These are phyloP conservation scores for Bombus fervidus DNA, from an alignment of 1,140 invertebrate species.

Conservation along the genomic window DNA sequence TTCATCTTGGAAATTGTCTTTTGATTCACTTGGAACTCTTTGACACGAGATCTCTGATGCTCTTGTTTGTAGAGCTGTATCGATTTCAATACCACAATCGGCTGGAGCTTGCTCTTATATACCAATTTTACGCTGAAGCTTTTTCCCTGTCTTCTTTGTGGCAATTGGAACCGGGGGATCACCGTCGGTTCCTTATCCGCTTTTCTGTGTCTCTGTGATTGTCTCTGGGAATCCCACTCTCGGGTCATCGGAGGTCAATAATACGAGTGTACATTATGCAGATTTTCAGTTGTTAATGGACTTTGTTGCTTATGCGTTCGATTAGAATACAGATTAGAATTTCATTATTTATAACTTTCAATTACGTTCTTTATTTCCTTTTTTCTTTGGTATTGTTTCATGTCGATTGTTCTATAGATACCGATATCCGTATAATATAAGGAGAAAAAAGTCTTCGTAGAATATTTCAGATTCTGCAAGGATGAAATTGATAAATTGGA, in stretches of 20 bases:
- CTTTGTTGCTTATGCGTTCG: not conserved
- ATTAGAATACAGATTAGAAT: not conserved
- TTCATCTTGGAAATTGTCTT: conserved; percentile 22
- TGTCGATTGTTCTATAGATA: too few relatives aligned
- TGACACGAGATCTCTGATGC: not conserved
- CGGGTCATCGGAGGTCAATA: not conserved
- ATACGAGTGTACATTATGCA: too few relatives aligned
- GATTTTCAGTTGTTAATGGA: not conserved
- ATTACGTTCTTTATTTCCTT: fast-evolving
- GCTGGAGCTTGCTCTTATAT: not conserved
- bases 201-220: not conserved
- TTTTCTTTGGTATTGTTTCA: not conserved
- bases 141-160: not conserved
- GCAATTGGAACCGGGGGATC: not conserved
- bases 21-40: not conserved
- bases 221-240: not conserved
- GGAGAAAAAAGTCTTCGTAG: too few relatives aligned
- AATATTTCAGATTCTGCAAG: too few relatives aligned
- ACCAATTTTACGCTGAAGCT: not conserved
- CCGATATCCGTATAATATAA: too few relatives aligned
- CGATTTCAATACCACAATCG: not conserved
- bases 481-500: too few relatives aligned
- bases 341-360: not conserved
- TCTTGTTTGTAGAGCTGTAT: not conserved
- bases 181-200: conserved; percentile 11